These are phyloP conservation scores for Gobio occitaniae DNA, from an alignment of 2,797 vertebrate genomes.

Conservation along the genomic window DNA sequence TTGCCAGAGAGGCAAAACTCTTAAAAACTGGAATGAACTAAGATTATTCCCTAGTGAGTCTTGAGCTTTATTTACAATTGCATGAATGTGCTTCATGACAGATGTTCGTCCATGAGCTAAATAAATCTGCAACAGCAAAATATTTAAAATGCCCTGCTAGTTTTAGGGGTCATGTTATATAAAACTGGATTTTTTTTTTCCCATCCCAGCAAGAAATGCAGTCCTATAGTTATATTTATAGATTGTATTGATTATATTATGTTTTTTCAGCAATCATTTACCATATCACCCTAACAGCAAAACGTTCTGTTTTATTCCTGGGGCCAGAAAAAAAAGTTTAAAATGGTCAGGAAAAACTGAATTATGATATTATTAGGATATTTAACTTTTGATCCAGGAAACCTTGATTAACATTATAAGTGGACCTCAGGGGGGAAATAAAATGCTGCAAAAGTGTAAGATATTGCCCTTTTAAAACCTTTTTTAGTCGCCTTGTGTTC, in stretches of 20 bases:
- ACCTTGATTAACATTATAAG: not conserved
- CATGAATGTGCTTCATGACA: conserved; percentile 20
- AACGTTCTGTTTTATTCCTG: not conserved
- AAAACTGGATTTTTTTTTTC: not conserved
- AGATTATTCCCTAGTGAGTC: conserved; percentile 23
- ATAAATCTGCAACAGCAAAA: conserved; percentile 21
- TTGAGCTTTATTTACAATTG: conserved; percentile 17
- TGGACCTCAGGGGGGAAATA: not conserved
- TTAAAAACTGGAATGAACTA: conserved; percentile 24
- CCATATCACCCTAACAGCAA: not conserved
- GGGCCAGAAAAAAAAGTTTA: not conserved
- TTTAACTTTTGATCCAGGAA: conserved; percentile 7
- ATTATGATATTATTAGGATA: not conserved
- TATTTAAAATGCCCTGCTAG: not conserved
- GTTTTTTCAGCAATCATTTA: not conserved
- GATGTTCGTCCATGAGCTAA: conserved; percentile 7
- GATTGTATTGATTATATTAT: not conserved
- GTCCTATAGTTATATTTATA: not conserved
- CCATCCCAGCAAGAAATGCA: not conserved
- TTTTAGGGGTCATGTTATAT: not conserved
- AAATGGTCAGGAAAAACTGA: not conserved
- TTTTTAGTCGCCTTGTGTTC: not conserved
- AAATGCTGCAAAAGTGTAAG: not conserved
- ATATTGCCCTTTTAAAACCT: conserved; percentile 11
- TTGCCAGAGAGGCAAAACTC: conserved; percentile 13